Evolutionary conservation across 2,888 invertebrate species (phyloP).

Genomic region (Elaeidobius kamerunicus): DNA sequence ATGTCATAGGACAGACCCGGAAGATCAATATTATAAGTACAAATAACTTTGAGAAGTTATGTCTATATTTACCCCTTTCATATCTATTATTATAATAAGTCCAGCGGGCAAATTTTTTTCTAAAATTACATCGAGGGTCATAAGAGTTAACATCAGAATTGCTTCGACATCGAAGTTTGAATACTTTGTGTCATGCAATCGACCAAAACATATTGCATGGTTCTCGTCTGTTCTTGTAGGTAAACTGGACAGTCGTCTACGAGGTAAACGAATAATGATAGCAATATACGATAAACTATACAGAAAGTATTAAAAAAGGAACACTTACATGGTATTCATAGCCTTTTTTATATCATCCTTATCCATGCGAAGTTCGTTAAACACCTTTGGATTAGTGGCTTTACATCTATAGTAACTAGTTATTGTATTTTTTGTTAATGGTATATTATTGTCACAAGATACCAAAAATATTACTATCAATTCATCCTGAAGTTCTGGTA

Average conservation of each 20-base stretch:
- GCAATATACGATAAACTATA: not conserved
- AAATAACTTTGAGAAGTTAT: no score
- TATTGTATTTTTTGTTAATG: slow-evolving; percentile 61
- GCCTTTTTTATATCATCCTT: slow-evolving; percentile 47
- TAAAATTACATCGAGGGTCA: slow-evolving; percentile 39
- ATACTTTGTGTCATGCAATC: slow-evolving; percentile 37
- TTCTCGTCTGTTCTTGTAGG: slow-evolving; percentile 39
- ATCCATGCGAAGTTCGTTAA: slow-evolving; percentile 55
- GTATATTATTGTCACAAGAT: slow-evolving; percentile 61
- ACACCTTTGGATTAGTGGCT: slow-evolving; percentile 61
- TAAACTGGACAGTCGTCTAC: slow-evolving; percentile 37
- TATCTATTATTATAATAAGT: no score
- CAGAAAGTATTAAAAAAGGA: not conserved
- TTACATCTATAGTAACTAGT: slow-evolving; percentile 59
- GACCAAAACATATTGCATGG: slow-evolving; percentile 39
- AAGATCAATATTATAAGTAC: no score
- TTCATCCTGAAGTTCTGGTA: slow-evolving; percentile 51
- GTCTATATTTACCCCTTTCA: no score
- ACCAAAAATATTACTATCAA: slow-evolving; percentile 63
- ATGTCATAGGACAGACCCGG: no score
- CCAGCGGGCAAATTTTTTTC: slow-evolving; percentile 38
- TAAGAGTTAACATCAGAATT: slow-evolving; percentile 38
- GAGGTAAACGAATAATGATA: no score
- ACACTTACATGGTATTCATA: slow-evolving; percentile 56
- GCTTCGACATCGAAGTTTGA: slow-evolving; percentile 37